A percentile compares a stretch with the other conserved stretches of the same genome.
These are phyloP conservation scores for Aurelia sp. DNA, from an alignment of 30 jellyfish, hydroid and myxozoan genomes.

Conservation along the genomic window DNA sequence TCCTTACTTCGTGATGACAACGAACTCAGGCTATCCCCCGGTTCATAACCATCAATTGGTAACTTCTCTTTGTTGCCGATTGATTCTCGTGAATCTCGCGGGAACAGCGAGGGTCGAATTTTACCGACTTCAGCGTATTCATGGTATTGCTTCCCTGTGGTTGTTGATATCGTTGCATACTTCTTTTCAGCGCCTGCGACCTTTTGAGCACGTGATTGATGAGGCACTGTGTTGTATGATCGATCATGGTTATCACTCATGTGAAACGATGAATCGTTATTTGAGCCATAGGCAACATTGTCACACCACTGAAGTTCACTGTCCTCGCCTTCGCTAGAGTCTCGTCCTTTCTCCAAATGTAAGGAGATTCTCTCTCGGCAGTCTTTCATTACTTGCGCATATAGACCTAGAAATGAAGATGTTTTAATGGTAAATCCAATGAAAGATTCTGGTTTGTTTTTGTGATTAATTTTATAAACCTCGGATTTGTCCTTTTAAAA, in stretches of 20 bases:
- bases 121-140: conserved; percentile 71
- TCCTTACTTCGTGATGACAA: conserved; percentile 91
- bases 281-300: conserved; percentile 83
- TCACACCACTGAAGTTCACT: conserved; percentile 88
- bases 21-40: conserved; percentile 91
- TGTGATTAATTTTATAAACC: no score
- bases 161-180: conserved; percentile 62
- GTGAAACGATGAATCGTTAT: conserved; percentile 23
- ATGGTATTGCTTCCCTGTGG: conserved; percentile 47
- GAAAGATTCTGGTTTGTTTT: not conserved
- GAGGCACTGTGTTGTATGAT: conserved; percentile 94
- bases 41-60: conserved; percentile 83
- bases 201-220: conserved; percentile 76
- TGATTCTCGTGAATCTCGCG: conserved; percentile 33
- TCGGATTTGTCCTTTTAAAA: no score
- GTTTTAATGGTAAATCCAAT: not conserved
- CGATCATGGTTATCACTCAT: conserved; percentile 62
- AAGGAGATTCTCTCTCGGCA: not conserved
- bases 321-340: conserved; percentile 85
- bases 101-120: conserved; percentile 53
- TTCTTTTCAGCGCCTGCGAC: conserved; percentile 51
- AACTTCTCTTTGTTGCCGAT: conserved; percentile 18
- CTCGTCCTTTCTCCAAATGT: conserved; percentile 23
- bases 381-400: conserved; percentile 78
- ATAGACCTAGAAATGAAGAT: conserved; percentile 41